phyloP scores from a whole-genome alignment of 2,797 vertebrate genomes.

The Kryptopterus vitreolus region DNA sequence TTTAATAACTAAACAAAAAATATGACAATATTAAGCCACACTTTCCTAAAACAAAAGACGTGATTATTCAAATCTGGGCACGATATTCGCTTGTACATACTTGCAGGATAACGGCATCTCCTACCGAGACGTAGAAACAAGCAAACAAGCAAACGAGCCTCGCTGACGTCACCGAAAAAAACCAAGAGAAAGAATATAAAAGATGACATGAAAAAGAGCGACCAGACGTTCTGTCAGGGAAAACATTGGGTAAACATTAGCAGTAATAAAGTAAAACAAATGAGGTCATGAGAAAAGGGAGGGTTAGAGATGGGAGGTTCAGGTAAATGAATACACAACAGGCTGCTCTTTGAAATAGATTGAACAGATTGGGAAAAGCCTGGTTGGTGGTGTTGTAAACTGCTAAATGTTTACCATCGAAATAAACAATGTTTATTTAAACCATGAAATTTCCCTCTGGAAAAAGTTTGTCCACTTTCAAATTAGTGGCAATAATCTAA shows the following conservation, averaged over 20 bases:
- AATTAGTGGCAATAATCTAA: not conserved
- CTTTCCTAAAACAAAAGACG: not conserved
- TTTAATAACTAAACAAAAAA: not conserved
- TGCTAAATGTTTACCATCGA: not conserved
- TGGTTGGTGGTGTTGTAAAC: not conserved
- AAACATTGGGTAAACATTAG: slow-evolving; percentile 36
- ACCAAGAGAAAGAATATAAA: slow-evolving; percentile 24
- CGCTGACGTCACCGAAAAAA: slow-evolving; percentile 54
- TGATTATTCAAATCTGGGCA: slow-evolving; percentile 2
- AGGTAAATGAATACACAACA: slow-evolving; percentile 2
- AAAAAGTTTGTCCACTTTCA: not conserved
- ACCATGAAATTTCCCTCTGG: too few species aligned
- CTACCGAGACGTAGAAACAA: not conserved
- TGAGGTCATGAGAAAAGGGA: slow-evolving; percentile 61
- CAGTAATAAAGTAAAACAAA: slow-evolving; percentile 54
- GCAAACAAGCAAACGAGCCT: slow-evolving; percentile 14
- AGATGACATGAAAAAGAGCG: slow-evolving; percentile 46
- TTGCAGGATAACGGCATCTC: not conserved
- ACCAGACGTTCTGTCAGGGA: slow-evolving; percentile 42
- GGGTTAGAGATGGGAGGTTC: not conserved
- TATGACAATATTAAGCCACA: slow-evolving; percentile 6
- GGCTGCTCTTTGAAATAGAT: not conserved
- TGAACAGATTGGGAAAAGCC: not conserved
- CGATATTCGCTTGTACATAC: not conserved
- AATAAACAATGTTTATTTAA: too few species aligned